Conservation (phyloP, 2,888 invertebrate genomes). For the Drosophila yooni region DNA sequence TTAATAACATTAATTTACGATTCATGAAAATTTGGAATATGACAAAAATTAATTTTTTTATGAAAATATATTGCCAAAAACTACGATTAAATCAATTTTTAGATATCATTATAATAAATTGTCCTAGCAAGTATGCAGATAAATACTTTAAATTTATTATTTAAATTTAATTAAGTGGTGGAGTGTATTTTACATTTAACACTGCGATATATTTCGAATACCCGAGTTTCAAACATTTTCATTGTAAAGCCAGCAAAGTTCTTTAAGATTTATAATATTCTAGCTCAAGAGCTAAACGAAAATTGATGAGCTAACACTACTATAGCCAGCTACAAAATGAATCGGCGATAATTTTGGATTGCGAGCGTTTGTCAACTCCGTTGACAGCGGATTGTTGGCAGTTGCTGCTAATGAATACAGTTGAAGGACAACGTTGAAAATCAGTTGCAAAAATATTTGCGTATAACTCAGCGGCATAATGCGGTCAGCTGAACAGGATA, state of each 20-base stretch:
- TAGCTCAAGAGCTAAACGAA: not conserved
- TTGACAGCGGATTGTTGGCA: not conserved
- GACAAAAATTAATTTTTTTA: not conserved
- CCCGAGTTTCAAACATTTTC: not conserved
- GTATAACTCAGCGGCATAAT: conserved; percentile 28
- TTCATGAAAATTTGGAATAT: not conserved
- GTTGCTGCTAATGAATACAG: conserved; percentile 31
- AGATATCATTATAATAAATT: not conserved
- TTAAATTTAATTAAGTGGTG: not conserved
- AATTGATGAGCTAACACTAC: too few species aligned
- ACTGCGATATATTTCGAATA: not conserved
- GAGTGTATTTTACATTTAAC: not conserved
- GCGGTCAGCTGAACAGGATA: conserved; percentile 55
- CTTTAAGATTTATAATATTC: not conserved
- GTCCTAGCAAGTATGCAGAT: not conserved
- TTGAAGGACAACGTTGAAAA: conserved; percentile 30
- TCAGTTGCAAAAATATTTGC: conserved; percentile 51
- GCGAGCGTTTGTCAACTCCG: not conserved
- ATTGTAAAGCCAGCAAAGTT: not conserved
- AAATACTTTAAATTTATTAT: too few species aligned
- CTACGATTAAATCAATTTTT: not conserved
- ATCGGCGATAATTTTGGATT: conserved; percentile 3
- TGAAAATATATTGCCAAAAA: too few species aligned
- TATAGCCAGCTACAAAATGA: not conserved
- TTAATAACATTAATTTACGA: not conserved